These are phyloP conservation scores for Pinna nobilis DNA, from an alignment of 1,140 invertebrate species.

Conservation along the genomic window DNA sequence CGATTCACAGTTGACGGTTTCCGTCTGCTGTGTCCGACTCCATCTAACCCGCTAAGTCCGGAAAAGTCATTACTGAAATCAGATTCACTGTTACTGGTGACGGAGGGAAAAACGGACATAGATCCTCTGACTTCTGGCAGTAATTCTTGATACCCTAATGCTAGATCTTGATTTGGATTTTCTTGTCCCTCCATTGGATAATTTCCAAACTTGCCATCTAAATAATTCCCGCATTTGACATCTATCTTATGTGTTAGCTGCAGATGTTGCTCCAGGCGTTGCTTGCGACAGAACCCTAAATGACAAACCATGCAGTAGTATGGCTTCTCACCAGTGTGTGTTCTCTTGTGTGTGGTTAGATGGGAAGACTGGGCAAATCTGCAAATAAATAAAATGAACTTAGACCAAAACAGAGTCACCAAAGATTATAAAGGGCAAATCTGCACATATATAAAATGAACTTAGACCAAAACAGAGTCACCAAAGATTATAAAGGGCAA, in stretches of 20 bases:
- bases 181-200: not conserved
- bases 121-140: slow-evolving; percentile 6
- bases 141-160: not conserved
- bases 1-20: slow-evolving; percentile 24
- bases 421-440: no score
- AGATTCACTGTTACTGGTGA: not conserved
- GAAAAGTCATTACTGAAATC: not conserved
- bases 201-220: no score
- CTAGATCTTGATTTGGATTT: no score
- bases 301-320: slow-evolving; percentile 37
- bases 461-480: no score
- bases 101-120: not conserved
- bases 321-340: slow-evolving; percentile 57
- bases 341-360: slow-evolving; percentile 57
- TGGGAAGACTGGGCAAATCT: slow-evolving; percentile 58
- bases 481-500: no score
- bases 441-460: no score
- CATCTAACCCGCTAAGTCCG: not conserved
- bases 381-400: not conserved
- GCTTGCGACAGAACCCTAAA: slow-evolving; percentile 25
- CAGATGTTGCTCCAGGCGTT: slow-evolving; percentile 28
- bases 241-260: not conserved
- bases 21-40: not conserved
- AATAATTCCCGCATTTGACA: no score
- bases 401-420: no score